Evolutionary conservation across 2,797 vertebrate genomes (phyloP).

Genomic region (Aythya fuligula): DNA sequence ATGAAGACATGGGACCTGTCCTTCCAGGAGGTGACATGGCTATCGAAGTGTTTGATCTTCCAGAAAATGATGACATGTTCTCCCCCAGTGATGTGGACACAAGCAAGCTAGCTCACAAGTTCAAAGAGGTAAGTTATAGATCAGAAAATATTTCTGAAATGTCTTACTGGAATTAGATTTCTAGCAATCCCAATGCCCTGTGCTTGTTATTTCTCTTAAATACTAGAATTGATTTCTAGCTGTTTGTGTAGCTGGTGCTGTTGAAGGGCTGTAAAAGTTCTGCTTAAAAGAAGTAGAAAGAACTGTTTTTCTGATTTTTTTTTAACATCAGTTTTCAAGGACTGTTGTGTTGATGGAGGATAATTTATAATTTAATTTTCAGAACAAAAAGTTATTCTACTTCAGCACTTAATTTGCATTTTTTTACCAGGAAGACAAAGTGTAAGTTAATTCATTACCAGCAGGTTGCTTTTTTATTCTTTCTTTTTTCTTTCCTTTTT

Average conservation of each 20-base stretch:
- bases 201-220: neutral
- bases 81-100: slow-evolving; percentile 93
- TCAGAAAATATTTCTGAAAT: neutral
- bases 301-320: neutral
- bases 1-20: slow-evolving; percentile 84
- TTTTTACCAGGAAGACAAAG: neutral
- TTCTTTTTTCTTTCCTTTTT: neutral
- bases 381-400: neutral
- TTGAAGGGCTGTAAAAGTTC: neutral
- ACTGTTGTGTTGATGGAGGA: neutral
- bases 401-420: neutral
- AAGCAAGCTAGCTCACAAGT: slow-evolving; percentile 95
- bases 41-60: slow-evolving; percentile 97
- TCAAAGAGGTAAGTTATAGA: slow-evolving; percentile 88
- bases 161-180: neutral
- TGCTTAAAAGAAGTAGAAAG: neutral
- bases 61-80: slow-evolving; percentile 93
- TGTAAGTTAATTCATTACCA: neutral
- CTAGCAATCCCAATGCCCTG: neutral
- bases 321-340: neutral
- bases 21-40: slow-evolving; percentile 86
- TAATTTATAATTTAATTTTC: neutral
- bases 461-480: neutral
- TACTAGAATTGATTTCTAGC: neutral
- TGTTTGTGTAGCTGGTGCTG: neutral